A percentile compares a stretch with the other conserved stretches of the same genome.
Conservation (phyloP, 2,888 invertebrate species). For the Dolichomitus sp. region DNA sequence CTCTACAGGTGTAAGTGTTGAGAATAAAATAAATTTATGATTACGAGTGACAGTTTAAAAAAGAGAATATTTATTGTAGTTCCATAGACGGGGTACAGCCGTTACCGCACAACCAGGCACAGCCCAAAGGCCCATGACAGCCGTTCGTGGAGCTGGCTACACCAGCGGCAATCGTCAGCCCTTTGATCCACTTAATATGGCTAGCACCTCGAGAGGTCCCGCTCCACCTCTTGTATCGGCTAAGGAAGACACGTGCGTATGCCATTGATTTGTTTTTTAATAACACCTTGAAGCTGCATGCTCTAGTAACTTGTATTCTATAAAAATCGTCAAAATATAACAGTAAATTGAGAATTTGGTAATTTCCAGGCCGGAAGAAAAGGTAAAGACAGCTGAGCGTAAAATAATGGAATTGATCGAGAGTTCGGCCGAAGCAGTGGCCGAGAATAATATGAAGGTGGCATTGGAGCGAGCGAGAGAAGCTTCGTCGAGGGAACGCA, state of each 20-base stretch:
- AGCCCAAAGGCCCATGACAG: conserved; percentile 95
- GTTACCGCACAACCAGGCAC: conserved; percentile 85
- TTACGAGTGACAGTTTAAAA: too few relatives aligned
- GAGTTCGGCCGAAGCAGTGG: conserved; percentile 93
- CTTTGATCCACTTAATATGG: conserved; percentile 93
- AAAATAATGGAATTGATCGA: conserved; percentile 96
- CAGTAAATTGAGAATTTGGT: conserved; percentile 16
- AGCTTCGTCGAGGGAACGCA: conserved; percentile 97
- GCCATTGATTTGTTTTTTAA: conserved; percentile 14
- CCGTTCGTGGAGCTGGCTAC: conserved; percentile 98
- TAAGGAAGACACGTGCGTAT: conserved; percentile 92
- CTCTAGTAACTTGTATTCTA: background rate
- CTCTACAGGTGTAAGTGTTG: conserved; percentile 87
- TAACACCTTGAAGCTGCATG: too few relatives aligned
- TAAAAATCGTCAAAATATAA: background rate
- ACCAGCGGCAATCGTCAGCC: conserved; percentile 91
- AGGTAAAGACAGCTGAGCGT: conserved; percentile 95
- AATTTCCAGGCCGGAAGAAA: conserved; percentile 93
- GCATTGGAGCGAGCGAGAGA: conserved; percentile 98
- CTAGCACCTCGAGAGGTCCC: conserved; percentile 86
- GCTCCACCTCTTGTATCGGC: conserved; percentile 90
- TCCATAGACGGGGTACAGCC: conserved; percentile 84
- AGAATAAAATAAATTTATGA: background rate
- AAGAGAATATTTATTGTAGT: conserved; percentile 74
- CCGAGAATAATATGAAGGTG: conserved; percentile 89